Evolutionary conservation across 2,888 invertebrate species (phyloP).

Genomic region (Eupithecia dodoneata): DNA sequence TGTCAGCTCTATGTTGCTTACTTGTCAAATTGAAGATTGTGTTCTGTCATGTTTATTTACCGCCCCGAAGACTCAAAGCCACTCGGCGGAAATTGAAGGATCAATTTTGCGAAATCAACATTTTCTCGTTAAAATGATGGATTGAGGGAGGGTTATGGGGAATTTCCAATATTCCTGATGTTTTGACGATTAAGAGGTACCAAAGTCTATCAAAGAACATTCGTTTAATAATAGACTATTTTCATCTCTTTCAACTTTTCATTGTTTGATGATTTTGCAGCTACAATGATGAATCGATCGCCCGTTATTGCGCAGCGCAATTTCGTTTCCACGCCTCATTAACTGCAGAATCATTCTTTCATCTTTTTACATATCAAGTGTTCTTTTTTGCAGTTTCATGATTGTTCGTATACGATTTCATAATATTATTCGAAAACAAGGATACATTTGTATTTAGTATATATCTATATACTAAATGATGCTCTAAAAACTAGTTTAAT

Average conservation of each 20-base stretch:
- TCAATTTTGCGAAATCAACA: constrained; percentile 35
- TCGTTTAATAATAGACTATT: constrained; percentile 5
- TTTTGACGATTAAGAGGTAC: constrained; percentile 18
- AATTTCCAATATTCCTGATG: constrained; percentile 13
- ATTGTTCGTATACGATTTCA: not conserved
- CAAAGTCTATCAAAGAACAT: constrained; percentile 11
- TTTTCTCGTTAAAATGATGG: constrained; percentile 27
- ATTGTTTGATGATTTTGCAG: constrained; percentile 4
- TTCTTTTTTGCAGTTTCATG: not conserved
- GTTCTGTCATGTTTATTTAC: constrained; percentile 58
- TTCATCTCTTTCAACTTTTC: constrained; percentile 16
- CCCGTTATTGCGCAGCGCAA: constrained; percentile 10
- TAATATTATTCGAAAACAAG: not conserved
- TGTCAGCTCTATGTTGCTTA: constrained; percentile 60
- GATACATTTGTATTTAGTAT: not conserved
- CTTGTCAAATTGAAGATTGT: constrained; percentile 53
- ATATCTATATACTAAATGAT: no score
- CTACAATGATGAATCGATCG: constrained; percentile 12
- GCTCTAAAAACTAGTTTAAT: constrained; percentile 2
- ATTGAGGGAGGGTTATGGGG: constrained; percentile 11
- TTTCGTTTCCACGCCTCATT: constrained; percentile 18
- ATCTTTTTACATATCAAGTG: not conserved
- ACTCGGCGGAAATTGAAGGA: constrained; percentile 37
- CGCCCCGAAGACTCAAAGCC: constrained; percentile 30
- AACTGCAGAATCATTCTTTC: not conserved